These are phyloP conservation scores for Onychostoma macrolepis DNA, from an alignment of 2,113 vertebrate species.

Conservation along the genomic window DNA sequence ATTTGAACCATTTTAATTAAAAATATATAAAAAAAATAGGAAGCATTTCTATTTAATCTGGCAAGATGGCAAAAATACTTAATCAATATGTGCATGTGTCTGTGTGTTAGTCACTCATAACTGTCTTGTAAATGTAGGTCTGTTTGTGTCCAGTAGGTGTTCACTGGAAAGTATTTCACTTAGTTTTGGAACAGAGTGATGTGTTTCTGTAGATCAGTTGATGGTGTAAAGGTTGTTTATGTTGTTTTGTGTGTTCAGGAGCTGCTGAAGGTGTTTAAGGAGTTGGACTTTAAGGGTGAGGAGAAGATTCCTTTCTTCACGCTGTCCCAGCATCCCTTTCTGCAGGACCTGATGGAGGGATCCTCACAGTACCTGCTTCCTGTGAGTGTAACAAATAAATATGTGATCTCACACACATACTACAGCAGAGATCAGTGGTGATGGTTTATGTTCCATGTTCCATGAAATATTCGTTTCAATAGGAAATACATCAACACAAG, in stretches of 20 bases:
- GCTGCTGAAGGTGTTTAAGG: conserved; percentile 76
- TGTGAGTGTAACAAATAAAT: conserved; percentile 74
- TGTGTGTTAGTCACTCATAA: neutral
- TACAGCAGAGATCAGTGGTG: neutral
- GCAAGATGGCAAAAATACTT: neutral
- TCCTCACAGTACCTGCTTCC: conserved; percentile 76
- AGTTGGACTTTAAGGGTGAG: conserved; percentile 73
- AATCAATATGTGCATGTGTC: neutral
- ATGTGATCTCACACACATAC: neutral
- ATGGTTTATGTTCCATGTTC: neutral
- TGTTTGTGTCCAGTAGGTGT: neutral
- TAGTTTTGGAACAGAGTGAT: neutral
- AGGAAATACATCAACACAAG: neutral
- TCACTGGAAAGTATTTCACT: neutral
- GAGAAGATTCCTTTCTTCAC: conserved; percentile 73
- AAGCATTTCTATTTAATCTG: neutral
- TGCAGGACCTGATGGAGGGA: conserved; percentile 78
- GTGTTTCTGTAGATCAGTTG: neutral
- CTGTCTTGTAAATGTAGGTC: neutral
- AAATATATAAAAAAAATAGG: neutral
- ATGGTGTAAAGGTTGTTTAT: neutral
- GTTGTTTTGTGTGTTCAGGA: conserved; percentile 54
- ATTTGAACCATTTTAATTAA: neutral
- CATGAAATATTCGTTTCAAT: neutral
- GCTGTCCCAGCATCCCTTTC: conserved; percentile 81